Evolutionary conservation across 2,113 vertebrate genomes (phyloP).

Genomic region (Rynchops niger): DNA sequence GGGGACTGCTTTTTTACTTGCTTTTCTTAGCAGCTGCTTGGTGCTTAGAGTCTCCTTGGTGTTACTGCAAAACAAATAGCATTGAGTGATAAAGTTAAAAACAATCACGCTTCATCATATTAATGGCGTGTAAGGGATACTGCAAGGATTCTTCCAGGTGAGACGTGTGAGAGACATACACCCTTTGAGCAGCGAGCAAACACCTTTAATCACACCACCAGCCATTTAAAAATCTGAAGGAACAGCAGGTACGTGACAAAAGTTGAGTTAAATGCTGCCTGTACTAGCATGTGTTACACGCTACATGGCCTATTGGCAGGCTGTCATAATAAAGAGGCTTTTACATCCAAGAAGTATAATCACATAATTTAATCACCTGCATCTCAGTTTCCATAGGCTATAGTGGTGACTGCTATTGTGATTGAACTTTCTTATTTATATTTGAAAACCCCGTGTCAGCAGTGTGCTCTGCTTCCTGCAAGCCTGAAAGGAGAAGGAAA

Average conservation of each 20-base stretch:
- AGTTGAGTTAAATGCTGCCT: not conserved
- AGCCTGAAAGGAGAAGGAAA: conserved; percentile 6
- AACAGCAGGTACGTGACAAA: not conserved
- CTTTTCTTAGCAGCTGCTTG: not conserved
- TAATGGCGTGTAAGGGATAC: not conserved
- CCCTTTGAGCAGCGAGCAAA: not conserved
- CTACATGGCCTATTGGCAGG: not conserved
- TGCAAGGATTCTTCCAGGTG: not conserved
- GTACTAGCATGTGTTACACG: not conserved
- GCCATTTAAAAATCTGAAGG: not conserved
- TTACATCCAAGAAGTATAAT: not conserved
- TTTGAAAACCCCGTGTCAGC: not conserved
- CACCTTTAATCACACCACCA: not conserved
- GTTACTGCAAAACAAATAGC: not conserved
- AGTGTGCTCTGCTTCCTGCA: not conserved
- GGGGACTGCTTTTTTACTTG: not conserved
- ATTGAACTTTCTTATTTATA: not conserved
- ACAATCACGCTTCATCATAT: not conserved
- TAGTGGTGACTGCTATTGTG: not conserved
- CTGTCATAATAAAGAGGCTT: not conserved
- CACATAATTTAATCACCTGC: not conserved
- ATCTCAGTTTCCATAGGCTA: not conserved
- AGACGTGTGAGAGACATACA: not conserved
- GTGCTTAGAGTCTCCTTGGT: not conserved
- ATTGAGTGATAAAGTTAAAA: not conserved